Conservation (phyloP, 2,888 invertebrate genomes). For the Rotaria sp. region DNA sequence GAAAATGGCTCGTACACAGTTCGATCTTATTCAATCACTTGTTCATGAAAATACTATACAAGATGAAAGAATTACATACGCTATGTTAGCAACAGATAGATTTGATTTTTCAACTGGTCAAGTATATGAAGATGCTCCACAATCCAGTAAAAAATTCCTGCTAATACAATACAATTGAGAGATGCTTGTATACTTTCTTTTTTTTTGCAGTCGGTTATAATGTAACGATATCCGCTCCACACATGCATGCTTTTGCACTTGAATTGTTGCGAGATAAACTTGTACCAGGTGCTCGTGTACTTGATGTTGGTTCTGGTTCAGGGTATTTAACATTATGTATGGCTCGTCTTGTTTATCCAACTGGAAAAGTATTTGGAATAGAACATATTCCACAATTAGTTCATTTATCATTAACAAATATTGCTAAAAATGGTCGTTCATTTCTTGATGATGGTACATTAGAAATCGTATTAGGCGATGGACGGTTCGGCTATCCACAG, state of each 20-base stretch:
- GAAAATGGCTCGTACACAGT: not conserved
- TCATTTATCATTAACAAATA: conserved; percentile 67
- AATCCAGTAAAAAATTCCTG: not conserved
- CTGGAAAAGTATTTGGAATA: conserved; percentile 53
- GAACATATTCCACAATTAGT: conserved; percentile 55
- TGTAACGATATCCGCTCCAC: conserved; percentile 36
- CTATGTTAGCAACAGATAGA: conserved; percentile 46
- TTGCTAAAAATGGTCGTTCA: conserved; percentile 55
- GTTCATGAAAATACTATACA: conserved; percentile 48
- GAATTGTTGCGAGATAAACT: conserved; percentile 51
- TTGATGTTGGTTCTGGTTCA: conserved; percentile 56
- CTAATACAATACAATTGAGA: not conserved
- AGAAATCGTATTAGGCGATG: conserved; percentile 49
- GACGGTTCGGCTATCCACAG: conserved; percentile 49
- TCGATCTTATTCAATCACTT: not conserved
- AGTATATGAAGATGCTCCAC: conserved; percentile 32
- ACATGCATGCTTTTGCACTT: conserved; percentile 54
- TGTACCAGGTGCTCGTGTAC: conserved; percentile 57
- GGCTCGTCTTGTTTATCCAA: conserved; percentile 51
- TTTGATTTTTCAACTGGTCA: too few species aligned
- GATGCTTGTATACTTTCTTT: too few species aligned
- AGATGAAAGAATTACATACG: conserved; percentile 47
- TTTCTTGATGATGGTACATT: conserved; percentile 23
- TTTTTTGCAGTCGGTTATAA: not conserved
- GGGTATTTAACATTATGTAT: conserved; percentile 57